Evolutionary conservation across 2,888 invertebrate genomes (phyloP).

Genomic region (Lysandra bellargus): DNA sequence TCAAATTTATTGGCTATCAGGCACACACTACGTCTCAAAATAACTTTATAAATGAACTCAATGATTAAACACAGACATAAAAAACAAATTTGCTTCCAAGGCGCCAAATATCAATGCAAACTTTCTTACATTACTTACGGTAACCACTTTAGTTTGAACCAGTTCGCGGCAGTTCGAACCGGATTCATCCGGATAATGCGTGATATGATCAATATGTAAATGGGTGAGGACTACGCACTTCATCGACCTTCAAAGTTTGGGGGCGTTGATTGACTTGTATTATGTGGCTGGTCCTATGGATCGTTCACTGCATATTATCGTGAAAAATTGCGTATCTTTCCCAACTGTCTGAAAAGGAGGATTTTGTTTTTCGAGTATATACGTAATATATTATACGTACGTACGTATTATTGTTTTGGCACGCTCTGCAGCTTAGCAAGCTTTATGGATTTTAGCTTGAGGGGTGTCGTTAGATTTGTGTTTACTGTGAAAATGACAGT

Average conservation of each 20-base stretch:
- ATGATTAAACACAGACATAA: neutral
- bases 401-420: no score
- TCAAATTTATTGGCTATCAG: no score
- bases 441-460: no score
- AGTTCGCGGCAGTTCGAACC: constrained; percentile 1
- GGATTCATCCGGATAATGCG: neutral
- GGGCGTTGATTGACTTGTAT: constrained; percentile 19
- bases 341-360: no score
- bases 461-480: no score
- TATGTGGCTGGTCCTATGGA: neutral
- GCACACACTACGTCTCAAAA: no score
- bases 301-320: no score
- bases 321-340: no score
- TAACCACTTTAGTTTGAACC: constrained; percentile 20
- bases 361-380: no score
- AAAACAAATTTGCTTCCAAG: neutral
- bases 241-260: constrained; percentile 11
- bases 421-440: no score
- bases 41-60: neutral
- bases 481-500: no score
- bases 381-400: no score
- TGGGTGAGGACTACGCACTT: constrained; percentile 17
- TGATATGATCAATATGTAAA: constrained; percentile 24
- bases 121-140: neutral
- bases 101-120: neutral